Base-by-base conservation (phyloP, 2,888 invertebrate genomes). In the Lepidochrysops patricia region DNA sequence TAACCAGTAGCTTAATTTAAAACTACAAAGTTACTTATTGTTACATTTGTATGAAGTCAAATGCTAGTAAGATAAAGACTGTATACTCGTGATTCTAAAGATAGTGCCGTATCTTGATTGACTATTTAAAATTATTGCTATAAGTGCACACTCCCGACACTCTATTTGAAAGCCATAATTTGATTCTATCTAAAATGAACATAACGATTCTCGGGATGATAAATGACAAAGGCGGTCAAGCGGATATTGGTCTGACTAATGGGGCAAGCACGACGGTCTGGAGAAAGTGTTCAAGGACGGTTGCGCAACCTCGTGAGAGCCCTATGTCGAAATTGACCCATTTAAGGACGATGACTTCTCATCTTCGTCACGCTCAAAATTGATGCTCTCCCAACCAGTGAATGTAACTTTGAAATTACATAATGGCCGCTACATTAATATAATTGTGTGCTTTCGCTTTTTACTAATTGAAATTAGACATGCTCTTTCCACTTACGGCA, bases 211-310 rank as follows among this genome's bases (percentile, higher is more conserved):
- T 23, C 19, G 43, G 19, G 19, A 43, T 1, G 43, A 43, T 43
- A 43, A 43, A 43, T 23, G 19, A 43, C 43, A 9, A 4, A 43
- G 43, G 19, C 43, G 19, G 6, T 29, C 29, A 43, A 19, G 43
- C 43, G 43, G 43, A 43, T 43, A 43, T 43, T 43, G 43, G 43
- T 43, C 43, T 43, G 43, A 43, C 43, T 43, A 43, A 43, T 43
- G 43, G 43, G 43, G 4, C 29, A 29, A 29, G 29, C 29, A 7
- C 12, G 88, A 88, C 86, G 86, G 88, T 84, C 62, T 67, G 68
- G 29, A 32, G 74, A 77, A 75, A 76, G 72, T 68, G 78, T 77
- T 73, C 88, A 88, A 88, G 88, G 87, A 88, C 87, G 84, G 64
- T 80, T 80, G 73, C 75, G 79, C 70, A 83, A 84, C 71, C 65